Base-by-base conservation (phyloP, 23 tunicate genomes). In the Styela plicata region DNA sequence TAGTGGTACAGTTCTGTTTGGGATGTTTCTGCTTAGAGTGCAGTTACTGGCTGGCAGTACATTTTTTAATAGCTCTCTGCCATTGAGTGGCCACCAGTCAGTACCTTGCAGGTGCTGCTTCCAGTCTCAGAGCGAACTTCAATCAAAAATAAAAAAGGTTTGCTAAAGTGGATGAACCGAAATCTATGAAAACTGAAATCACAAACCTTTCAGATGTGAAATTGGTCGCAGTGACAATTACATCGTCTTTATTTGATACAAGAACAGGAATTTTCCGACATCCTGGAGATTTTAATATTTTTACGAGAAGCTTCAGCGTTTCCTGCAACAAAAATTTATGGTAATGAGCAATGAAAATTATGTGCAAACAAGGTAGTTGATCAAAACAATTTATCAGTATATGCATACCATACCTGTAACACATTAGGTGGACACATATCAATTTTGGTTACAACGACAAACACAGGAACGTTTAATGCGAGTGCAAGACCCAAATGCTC, bases 371-470 rank as follows among this genome's bases (percentile, higher is more conserved):
- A n/a, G n/a, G n/a, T n/a, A n/a, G n/a, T n/a, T n/a, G n/a, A n/a
- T n/a, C n/a, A n/a, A n/a, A n/a, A n/a, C n/a, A n/a, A n/a, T n/a
- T n/a, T n/a, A n/a, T n/a, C n/a, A n/a, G n/a, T n/a, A 23, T 20
- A 69, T 69, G 13, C 24, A 13, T 17, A 69, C 19, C 32, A 7
- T 83, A 83, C 83, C 86, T 92, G 88, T 33, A 96, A 70, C 0
- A 96, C 86, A 87, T 96, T 96, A 1, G 89, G 66, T 33, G 99
- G 99, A 57, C 95, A 88, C 99, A 96, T 96, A 85, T 96, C 99
- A 27, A 96, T 96, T 69, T 96, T 96, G 10, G 99, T 96, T 2
- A 96, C 97, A 33, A 96, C 99, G 26, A 93, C 96, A 93, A 96
- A 91, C 73, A 96, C 99, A 31, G 99, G 99, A 17, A 96, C 96